These are phyloP conservation scores for Cryptophagus acutangulus DNA, from an alignment of 2,888 invertebrate species.

Conservation along the genomic window DNA sequence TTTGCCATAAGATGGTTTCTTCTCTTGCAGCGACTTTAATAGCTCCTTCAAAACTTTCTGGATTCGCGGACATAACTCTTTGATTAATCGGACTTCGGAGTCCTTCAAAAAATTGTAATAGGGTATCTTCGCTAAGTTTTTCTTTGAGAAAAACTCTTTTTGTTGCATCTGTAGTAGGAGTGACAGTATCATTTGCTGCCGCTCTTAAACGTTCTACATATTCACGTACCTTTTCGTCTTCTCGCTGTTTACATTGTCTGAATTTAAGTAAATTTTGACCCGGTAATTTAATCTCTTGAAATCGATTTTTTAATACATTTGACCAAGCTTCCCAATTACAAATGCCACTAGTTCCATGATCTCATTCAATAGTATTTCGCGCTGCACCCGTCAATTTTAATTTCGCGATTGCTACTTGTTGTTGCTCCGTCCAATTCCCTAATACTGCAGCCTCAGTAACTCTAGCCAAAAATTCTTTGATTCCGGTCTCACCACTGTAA, in stretches of 20 bases:
- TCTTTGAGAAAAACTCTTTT: neutral
- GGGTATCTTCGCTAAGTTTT: neutral
- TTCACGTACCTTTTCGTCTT: neutral
- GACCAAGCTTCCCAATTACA: neutral
- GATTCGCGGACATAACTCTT: neutral
- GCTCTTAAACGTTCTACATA: neutral
- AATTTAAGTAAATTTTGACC: neutral
- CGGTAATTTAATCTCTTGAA: neutral
- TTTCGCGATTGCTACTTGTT: neutral
- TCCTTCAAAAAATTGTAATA: neutral
- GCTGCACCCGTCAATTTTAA: neutral
- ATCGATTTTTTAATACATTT: neutral
- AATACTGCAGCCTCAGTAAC: neutral
- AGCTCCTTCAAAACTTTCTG: neutral
- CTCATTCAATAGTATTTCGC: neutral
- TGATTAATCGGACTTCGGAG: neutral
- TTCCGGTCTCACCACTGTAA: neutral
- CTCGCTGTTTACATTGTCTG: neutral
- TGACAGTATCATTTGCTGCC: neutral
- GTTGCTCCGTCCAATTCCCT: neutral
- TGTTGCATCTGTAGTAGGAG: neutral
- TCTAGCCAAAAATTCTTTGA: neutral
- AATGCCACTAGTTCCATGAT: neutral
- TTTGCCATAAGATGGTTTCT: no score
- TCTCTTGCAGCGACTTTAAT: no score